These are phyloP conservation scores for Rhynchotus rufescens DNA, from an alignment of 2,797 vertebrate genomes.

Conservation along the genomic window DNA sequence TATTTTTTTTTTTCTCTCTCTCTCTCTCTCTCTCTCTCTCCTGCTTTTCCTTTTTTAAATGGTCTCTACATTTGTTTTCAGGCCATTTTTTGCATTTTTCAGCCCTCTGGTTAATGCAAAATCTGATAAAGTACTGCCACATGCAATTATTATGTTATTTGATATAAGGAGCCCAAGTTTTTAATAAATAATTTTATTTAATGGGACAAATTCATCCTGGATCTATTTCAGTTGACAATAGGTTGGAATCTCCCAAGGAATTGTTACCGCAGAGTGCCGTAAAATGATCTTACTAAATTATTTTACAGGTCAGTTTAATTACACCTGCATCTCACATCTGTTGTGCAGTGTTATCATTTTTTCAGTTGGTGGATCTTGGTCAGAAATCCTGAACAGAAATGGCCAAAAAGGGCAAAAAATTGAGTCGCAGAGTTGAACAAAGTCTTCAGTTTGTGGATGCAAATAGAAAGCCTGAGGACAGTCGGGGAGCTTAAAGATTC, in stretches of 20 bases:
- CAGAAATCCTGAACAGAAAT: background rate
- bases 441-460: background rate
- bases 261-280: background rate
- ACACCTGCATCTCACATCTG: background rate
- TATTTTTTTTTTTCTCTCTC: rapidly evolving
- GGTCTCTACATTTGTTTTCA: background rate
- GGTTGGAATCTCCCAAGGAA: background rate
- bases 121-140: background rate
- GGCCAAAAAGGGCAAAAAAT: background rate
- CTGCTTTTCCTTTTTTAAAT: background rate
- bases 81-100: background rate
- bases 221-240: background rate
- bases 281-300: background rate
- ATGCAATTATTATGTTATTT: background rate
- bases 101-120: background rate
- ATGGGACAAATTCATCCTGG: background rate
- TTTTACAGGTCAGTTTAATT: background rate
- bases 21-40: too few species aligned
- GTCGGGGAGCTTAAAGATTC: background rate
- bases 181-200: background rate
- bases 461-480: background rate
- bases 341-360: background rate
- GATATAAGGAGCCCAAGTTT: background rate
- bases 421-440: background rate
- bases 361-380: background rate